These are phyloP conservation scores for Chaetodon trifasciatus DNA, from an alignment of 2,797 vertebrate genomes.

Conservation along the genomic window DNA sequence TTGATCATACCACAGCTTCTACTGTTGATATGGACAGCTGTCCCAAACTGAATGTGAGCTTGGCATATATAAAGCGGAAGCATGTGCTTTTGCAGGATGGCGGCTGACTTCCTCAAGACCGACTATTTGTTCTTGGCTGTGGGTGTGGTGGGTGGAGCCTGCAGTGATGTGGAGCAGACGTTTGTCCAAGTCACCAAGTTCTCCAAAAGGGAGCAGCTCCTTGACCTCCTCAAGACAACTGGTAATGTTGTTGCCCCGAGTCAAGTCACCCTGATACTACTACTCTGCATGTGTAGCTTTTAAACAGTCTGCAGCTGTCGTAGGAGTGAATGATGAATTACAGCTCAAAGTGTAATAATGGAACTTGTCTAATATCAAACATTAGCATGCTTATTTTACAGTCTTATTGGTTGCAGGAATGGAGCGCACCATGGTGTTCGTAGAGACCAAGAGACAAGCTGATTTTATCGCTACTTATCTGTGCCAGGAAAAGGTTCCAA, in stretches of 20 bases:
- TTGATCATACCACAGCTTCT: accelerated
- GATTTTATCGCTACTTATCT: constrained; percentile 93
- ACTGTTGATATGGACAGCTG: accelerated
- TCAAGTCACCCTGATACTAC: too few species aligned
- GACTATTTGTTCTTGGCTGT: constrained; percentile 95
- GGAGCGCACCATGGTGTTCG: constrained; percentile 96
- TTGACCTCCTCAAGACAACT: constrained; percentile 88
- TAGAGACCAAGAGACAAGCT: constrained; percentile 94
- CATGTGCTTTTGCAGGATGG: constrained; percentile 84
- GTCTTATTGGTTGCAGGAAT: constrained; percentile 76
- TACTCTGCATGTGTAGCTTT: too few species aligned
- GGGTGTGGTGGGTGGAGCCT: constrained; percentile 93
- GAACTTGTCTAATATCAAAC: background rate
- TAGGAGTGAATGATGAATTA: background rate
- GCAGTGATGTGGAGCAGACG: constrained; percentile 92
- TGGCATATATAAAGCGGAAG: accelerated
- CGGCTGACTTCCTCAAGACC: constrained; percentile 89
- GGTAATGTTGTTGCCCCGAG: constrained; percentile 78
- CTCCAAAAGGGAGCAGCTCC: constrained; percentile 90
- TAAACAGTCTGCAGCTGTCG: background rate
- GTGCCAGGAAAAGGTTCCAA: constrained; percentile 92
- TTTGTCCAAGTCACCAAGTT: constrained; percentile 89
- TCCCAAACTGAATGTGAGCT: accelerated
- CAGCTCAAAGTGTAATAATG: background rate
- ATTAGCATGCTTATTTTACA: background rate